Conservation (phyloP, 1,140 invertebrate species). For the Thaumetopoea pityocampa region DNA sequence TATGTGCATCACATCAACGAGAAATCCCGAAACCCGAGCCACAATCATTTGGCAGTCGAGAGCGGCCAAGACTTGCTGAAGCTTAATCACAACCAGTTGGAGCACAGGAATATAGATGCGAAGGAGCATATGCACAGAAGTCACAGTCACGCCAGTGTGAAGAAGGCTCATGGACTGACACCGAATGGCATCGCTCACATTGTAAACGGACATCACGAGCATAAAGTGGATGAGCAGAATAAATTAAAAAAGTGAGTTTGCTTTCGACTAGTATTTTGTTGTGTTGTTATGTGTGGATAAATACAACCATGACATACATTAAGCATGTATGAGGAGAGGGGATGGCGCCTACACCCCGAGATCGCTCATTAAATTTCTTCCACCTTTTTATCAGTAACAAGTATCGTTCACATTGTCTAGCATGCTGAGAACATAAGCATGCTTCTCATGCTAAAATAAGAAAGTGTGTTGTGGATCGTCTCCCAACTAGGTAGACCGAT, state of each 20-base stretch:
- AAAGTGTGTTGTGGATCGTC: too few species aligned
- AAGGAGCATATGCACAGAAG: slow-evolving; percentile 57
- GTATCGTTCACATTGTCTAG: too few species aligned
- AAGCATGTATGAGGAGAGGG: too few species aligned
- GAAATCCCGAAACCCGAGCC: slow-evolving; percentile 49
- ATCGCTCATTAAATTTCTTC: too few species aligned
- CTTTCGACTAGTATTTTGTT: too few species aligned
- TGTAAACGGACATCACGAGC: slow-evolving; percentile 40
- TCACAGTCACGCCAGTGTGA: slow-evolving; percentile 65
- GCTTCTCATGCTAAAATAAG: too few species aligned
- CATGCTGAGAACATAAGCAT: too few species aligned
- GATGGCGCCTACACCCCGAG: too few species aligned
- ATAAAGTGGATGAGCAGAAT: slow-evolving; percentile 40
- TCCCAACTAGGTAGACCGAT: too few species aligned
- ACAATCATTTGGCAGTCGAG: slow-evolving; percentile 54
- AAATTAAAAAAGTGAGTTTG: slow-evolving; percentile 57
- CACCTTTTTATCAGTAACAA: too few species aligned
- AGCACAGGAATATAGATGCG: slow-evolving; percentile 25
- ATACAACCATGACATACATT: too few species aligned
- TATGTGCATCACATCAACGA: slow-evolving; percentile 65
- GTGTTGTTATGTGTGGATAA: too few species aligned
- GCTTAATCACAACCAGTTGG: slow-evolving; percentile 29
- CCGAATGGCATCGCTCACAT: slow-evolving; percentile 53
- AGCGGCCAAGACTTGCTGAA: slow-evolving; percentile 40
- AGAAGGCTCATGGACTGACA: slow-evolving; percentile 46